Percentiles rank a stretch among this genome's conserved stretches.
phyloP scores from a whole-genome alignment of 2,888 invertebrate genomes.

The Xestia ashworthii region DNA sequence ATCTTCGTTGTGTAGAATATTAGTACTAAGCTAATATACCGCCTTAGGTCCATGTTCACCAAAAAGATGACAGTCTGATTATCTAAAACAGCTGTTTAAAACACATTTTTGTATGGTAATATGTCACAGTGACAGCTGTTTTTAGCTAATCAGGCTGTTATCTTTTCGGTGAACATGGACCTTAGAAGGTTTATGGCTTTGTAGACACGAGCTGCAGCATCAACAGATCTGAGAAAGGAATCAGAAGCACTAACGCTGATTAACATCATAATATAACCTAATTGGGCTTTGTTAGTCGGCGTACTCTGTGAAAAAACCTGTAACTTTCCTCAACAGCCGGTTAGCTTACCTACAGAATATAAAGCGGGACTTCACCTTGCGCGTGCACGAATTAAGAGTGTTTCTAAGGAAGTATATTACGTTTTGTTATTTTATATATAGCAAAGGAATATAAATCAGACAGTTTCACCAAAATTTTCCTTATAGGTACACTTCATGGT shows the following conservation, averaged over 20 bases:
- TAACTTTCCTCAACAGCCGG: not conserved
- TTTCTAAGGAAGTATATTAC: not conserved
- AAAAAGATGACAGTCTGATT: no score
- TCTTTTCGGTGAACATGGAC: no score
- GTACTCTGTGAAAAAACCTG: constrained; percentile 19
- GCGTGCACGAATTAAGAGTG: not conserved
- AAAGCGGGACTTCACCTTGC: constrained; percentile 7
- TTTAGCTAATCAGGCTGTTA: no score
- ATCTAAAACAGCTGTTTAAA: no score
- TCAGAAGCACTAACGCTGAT: constrained; percentile 7
- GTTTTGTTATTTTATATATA: not conserved
- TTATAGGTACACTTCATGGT: constrained; percentile 10
- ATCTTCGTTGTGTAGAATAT: constrained; percentile 26
- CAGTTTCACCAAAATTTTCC: constrained; percentile 3
- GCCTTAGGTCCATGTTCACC: no score
- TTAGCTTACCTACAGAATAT: constrained; percentile 16
- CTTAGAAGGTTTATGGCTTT: not conserved
- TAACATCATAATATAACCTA: constrained; percentile 19
- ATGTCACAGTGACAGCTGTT: no score
- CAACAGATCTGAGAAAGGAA: constrained; percentile 2
- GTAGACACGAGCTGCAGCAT: not conserved
- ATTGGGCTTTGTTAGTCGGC: constrained; percentile 21
- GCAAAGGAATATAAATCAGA: constrained; percentile 22
- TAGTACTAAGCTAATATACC: not conserved
- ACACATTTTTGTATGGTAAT: no score